These are phyloP conservation scores for Drosophila arawakana DNA, from an alignment of 1,140 invertebrate genomes.

Conservation along the genomic window DNA sequence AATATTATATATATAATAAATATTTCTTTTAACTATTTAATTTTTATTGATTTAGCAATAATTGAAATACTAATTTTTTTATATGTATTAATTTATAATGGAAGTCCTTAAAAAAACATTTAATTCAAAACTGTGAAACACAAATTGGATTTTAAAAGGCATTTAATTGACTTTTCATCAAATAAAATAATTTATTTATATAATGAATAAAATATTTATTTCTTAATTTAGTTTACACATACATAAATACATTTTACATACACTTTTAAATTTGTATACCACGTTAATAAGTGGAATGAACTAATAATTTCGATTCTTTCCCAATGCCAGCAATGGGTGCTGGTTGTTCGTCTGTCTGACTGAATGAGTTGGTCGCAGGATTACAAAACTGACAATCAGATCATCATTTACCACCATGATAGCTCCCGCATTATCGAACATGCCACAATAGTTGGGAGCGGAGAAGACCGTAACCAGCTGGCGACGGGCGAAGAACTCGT, in stretches of 20 bases:
- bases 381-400: slow-evolving; percentile 36
- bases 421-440: slow-evolving; percentile 95
- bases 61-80: too few relatives aligned
- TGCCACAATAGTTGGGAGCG: slow-evolving; percentile 93
- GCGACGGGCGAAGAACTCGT: slow-evolving; percentile 92
- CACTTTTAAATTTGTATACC: neutral
- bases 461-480: slow-evolving; percentile 93
- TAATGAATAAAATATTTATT: too few relatives aligned
- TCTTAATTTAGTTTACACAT: neutral
- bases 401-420: slow-evolving; percentile 94
- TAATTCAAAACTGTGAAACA: neutral
- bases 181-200: too few relatives aligned
- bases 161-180: neutral
- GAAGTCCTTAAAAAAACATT: too few relatives aligned
- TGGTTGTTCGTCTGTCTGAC: slow-evolving; percentile 1
- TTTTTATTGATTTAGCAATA: too few relatives aligned
- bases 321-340: slow-evolving; percentile 13
- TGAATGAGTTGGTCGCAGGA: slow-evolving; percentile 14
- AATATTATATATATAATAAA: too few relatives aligned
- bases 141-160: neutral
- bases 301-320: slow-evolving; percentile 44
- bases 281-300: neutral
- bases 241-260: too few relatives aligned
- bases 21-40: too few relatives aligned
- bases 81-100: too few relatives aligned